Evolutionary conservation across 35 echinoderm and acorn worm genomes (phyloP), one percentile per base, ranked within the genome.

Genomic region (Diadema setosum): DNA sequence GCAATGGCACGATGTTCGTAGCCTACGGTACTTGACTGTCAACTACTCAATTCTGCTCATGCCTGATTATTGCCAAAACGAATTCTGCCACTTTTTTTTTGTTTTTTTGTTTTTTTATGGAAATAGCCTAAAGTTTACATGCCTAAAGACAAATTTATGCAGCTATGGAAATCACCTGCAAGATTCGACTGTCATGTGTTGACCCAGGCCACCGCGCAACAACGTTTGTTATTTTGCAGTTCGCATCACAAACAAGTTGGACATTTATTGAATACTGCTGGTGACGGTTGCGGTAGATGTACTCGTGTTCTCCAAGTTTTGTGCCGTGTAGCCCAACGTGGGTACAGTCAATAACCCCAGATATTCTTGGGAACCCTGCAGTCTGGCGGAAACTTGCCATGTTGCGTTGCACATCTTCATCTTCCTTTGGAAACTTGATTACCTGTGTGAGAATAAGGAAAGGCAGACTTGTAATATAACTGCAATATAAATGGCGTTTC

Each of bases 131-230:
- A n/a, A n/a, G n/a, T n/a, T n/a, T n/a, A n/a, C n/a, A n/a, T n/a
- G n/a, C n/a, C n/a, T n/a, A n/a, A n/a, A n/a, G n/a, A n/a, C n/a
- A n/a, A n/a, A n/a, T n/a, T n/a, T n/a, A n/a, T n/a, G n/a, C n/a
- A n/a, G n/a, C n/a, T n/a, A n/a, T n/a, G n/a, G n/a, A n/a, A 26
- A 52, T 57, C 84, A 58, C 61, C 24, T 73, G 82, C n/a, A 85
- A 30, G 60, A 91, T 85, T 18, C 89, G 23, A 39, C 82, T 91
- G 80, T 90, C 88, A 82, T 83, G 88, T 40, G 58, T 69, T 3
- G 35, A 46, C 8, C 80, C 80, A 7, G 88, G 78, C 88, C 88
- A 84, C 33, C 80, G 32, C 8, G 88, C 81, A 1, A 90, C 88
- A 14, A 90, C 89, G 56, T 91, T 91, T 2, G 34, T 65, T 3